A percentile compares a stretch with the other conserved stretches of the same genome.
phyloP scores from a whole-genome alignment of 2,888 invertebrate genomes.

The Ectobius pallidus region DNA sequence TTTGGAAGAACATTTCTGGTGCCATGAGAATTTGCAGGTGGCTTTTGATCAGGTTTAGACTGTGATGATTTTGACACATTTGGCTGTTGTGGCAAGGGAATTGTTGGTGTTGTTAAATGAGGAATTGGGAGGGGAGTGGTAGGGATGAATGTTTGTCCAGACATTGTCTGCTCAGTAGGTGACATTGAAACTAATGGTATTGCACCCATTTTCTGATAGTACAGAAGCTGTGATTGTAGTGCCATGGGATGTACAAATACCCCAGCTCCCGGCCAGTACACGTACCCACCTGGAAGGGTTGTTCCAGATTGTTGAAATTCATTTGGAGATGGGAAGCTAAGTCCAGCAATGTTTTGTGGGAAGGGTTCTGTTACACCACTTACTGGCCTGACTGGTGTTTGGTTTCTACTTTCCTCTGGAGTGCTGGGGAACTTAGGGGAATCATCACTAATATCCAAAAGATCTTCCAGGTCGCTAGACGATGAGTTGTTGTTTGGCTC shows the following conservation, averaged over 20 bases:
- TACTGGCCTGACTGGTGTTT: not conserved
- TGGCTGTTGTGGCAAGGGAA: not conserved
- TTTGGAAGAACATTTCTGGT: constrained; percentile 36
- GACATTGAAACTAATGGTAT: constrained; percentile 43
- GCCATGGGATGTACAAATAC: constrained; percentile 77
- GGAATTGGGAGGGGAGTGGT: constrained; percentile 55
- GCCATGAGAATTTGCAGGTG: not conserved
- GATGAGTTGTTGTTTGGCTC: constrained; percentile 25
- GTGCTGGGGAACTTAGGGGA: constrained; percentile 17
- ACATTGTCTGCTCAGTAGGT: constrained; percentile 46
- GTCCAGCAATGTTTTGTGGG: not conserved
- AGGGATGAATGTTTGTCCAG: constrained; percentile 25
- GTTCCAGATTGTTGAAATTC: not conserved
- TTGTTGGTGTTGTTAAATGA: constrained; percentile 49
- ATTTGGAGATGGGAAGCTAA: not conserved
- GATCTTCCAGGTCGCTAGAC: constrained; percentile 31
- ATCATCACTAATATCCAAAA: constrained; percentile 10
- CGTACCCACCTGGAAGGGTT: constrained; percentile 55
- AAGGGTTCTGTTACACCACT: not conserved
- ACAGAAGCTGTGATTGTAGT: constrained; percentile 71
- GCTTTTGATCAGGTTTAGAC: constrained; percentile 12
- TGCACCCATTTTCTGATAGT: constrained; percentile 76
- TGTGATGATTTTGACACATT: constrained; percentile 13
- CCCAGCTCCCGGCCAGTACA: constrained; percentile 74
- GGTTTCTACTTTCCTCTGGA: constrained; percentile 23